Conservation (phyloP, 2,797 vertebrate species). For the Aeoliscus strigatus region DNA sequence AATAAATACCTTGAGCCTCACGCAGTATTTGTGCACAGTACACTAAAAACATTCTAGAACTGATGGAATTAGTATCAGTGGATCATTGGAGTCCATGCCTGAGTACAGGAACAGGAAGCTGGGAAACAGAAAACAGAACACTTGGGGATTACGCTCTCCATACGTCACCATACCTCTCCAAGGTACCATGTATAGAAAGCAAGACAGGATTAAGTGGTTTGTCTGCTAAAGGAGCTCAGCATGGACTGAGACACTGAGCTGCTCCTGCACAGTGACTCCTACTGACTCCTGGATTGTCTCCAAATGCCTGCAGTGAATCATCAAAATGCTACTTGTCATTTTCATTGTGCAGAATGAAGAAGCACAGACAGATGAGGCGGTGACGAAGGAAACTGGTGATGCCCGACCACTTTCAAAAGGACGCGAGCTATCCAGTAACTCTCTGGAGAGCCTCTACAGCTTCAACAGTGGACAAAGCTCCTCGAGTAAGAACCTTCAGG, state of each 20-base stretch:
- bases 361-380: slow-evolving; percentile 54
- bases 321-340: slow-evolving; percentile 24
- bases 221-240: slow-evolving; percentile 35
- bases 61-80: too few species aligned
- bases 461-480: slow-evolving; percentile 84
- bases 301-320: slow-evolving; percentile 4
- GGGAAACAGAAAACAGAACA: slow-evolving; percentile 34
- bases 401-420: slow-evolving; percentile 59
- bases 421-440: slow-evolving; percentile 75
- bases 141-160: slow-evolving; percentile 47
- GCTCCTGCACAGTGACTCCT: slow-evolving; percentile 44
- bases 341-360: slow-evolving; percentile 71
- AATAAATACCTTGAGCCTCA: too few species aligned
- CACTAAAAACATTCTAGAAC: too few species aligned
- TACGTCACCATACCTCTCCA: slow-evolving; percentile 30
- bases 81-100: too few species aligned
- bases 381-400: slow-evolving; percentile 61
- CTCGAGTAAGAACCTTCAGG: slow-evolving; percentile 81
- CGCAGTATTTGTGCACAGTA: too few species aligned
- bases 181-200: slow-evolving; percentile 60
- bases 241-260: slow-evolving; percentile 42
- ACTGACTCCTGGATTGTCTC: too few species aligned
- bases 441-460: slow-evolving; percentile 88
- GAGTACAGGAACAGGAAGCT: slow-evolving; percentile 26
- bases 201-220: slow-evolving; percentile 58